phyloP scores from a whole-genome alignment of 2,888 invertebrate genomes.

The Dioctria linearis region DNA sequence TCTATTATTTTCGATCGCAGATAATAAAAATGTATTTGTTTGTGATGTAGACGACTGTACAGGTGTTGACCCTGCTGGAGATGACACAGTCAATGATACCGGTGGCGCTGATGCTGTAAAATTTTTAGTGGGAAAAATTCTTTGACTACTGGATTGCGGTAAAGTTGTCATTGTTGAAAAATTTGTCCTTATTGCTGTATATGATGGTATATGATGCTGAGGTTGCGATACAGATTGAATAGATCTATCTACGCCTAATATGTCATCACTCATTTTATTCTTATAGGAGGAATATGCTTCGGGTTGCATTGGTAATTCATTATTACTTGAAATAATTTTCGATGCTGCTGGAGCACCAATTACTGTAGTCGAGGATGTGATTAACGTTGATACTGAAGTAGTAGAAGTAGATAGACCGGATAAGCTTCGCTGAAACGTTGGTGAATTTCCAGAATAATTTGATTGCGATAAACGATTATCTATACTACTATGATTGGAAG shows the following conservation, averaged over 20 bases:
- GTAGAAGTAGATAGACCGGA: not conserved
- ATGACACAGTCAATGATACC: not conserved
- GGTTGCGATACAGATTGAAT: too few species aligned
- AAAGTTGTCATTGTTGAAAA: not conserved
- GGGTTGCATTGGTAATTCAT: not conserved
- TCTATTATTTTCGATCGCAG: slow-evolving; percentile 64
- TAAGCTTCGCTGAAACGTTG: slow-evolving; percentile 21
- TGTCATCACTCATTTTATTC: not conserved
- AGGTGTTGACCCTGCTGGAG: not conserved
- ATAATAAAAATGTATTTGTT: slow-evolving; percentile 56
- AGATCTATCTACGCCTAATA: not conserved
- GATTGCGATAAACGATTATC: slow-evolving; percentile 34
- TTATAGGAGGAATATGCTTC: not conserved
- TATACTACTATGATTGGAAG: slow-evolving; percentile 25
- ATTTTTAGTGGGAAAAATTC: not conserved
- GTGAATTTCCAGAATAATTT: slow-evolving; percentile 16
- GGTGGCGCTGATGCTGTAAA: not conserved
- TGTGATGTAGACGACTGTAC: slow-evolving; percentile 11
- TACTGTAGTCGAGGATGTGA: not conserved
- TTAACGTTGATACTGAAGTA: slow-evolving; percentile 18
- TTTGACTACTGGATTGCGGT: not conserved
- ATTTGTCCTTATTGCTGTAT: not conserved
- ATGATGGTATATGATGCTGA: not conserved
- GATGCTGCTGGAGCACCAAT: not conserved
- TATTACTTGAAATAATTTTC: slow-evolving; percentile 11